A percentile compares a stretch with the other conserved stretches of the same genome.
phyloP scores from a whole-genome alignment of 2,797 vertebrate genomes.

The Sandelia bainsii region DNA sequence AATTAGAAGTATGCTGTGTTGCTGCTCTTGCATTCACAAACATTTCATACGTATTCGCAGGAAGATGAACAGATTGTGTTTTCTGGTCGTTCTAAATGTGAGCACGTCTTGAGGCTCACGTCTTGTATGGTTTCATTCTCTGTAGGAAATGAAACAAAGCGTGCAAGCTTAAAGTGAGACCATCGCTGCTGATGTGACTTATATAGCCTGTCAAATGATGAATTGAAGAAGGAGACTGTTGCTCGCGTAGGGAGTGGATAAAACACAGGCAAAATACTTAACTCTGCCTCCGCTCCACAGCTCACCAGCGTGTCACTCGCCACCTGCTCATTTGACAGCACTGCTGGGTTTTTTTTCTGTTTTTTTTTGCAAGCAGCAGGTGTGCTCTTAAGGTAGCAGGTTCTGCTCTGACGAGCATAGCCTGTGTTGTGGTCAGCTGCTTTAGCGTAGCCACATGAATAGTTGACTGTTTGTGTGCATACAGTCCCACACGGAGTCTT shows the following conservation, averaged over 20 bases:
- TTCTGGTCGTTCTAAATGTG: not conserved
- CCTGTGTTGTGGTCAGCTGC: constrained; percentile 26
- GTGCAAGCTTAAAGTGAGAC: not conserved
- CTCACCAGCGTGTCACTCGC: constrained; percentile 72
- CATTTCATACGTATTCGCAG: too few species aligned
- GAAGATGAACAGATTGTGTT: too few species aligned
- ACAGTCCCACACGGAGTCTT: constrained; percentile 38
- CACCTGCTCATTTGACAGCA: constrained; percentile 81
- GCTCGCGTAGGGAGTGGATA: constrained; percentile 21
- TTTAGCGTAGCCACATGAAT: constrained; percentile 29
- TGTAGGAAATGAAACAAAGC: constrained; percentile 14
- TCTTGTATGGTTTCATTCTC: constrained; percentile 1
- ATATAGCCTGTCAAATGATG: constrained; percentile 36
- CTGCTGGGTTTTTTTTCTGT: constrained; percentile 13
- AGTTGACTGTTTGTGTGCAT: constrained; percentile 30
- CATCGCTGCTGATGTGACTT: constrained; percentile 27
- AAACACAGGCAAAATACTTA: constrained; percentile 50
- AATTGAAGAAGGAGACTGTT: constrained; percentile 30
- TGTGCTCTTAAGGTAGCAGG: constrained; percentile 68
- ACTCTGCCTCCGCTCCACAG: constrained; percentile 36
- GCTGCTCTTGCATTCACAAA: too few species aligned
- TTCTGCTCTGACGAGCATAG: constrained; percentile 33
- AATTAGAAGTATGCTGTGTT: too few species aligned
- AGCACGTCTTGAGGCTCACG: not conserved
- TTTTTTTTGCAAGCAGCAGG: constrained; percentile 64